Evolutionary conservation across 2,888 invertebrate species (phyloP), one percentile per base, ranked within the genome.

Genomic region (Nasonia oneida): DNA sequence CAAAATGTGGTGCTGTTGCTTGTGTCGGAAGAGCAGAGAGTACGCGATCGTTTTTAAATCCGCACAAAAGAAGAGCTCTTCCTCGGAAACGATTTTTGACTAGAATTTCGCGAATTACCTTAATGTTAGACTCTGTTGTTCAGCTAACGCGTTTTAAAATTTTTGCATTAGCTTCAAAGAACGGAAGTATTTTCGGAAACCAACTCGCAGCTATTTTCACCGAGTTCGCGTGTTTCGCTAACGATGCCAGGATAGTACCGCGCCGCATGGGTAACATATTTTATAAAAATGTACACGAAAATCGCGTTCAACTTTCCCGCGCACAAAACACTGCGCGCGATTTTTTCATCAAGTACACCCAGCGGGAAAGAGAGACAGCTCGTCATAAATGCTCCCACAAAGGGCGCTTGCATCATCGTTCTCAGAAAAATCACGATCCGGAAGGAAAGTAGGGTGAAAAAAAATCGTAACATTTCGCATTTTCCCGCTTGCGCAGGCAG

Each of bases 401-500:
- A 86, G 67, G 37, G 37, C 73, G 23, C 23, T 18, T n/a, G 70
- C 53, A 33, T 83, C 61, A 8, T 61, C 3, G 77, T 86, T 82
- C 84, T 81, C 75, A 75, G 84, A 84, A 86, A 81, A 84, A 77
- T 81, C 86, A 84, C 70, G 42, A 79, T 71, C 74, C 84, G 81
- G 77, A 77, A 84, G 53, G 84, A 53, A 50, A 15, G 23, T n/a
- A 67, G 23, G 39, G 47, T 3, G 74, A 76, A 67, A 73, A 61
- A 74, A 80, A 80, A 67, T 81, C 23, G 84, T 75, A 84, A 84
- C 78, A 76, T 84, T 87, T 82, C 71, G 84, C 84, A 76, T 86
- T 83, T 81, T 37, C 42, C 75, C 15, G 67, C 70, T 80, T 81
- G 70, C 79, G 12, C 61, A 12, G 47, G 47, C 47, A 47, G 12